Evolutionary conservation across 2,113 vertebrate genomes (phyloP).

Genomic region (Ahaetulla prasina): DNA sequence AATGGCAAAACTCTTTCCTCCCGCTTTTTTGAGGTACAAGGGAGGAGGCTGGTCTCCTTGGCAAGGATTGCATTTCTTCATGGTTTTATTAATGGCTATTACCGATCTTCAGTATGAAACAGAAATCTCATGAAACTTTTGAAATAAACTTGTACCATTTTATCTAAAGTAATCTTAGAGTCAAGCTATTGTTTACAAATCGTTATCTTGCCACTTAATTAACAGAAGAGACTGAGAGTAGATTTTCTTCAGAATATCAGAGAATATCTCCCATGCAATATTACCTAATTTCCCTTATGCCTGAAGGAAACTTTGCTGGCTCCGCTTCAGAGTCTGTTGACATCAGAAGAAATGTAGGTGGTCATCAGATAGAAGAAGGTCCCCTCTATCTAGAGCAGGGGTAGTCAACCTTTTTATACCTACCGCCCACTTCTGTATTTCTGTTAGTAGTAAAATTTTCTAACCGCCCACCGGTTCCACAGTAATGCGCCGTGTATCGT

Average conservation of each 20-base stretch:
- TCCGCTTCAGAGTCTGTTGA: not conserved
- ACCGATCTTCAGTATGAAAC: not conserved
- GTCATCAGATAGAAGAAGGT: not conserved
- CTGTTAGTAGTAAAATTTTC: no score
- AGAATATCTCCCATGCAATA: not conserved
- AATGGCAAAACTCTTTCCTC: not conserved
- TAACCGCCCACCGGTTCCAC: no score
- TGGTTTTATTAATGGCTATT: not conserved
- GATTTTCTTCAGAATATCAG: not conserved
- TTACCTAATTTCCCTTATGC: not conserved
- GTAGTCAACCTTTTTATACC: no score
- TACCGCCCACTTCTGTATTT: no score
- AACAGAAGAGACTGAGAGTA: not conserved
- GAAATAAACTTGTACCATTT: not conserved
- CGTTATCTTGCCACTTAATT: not conserved
- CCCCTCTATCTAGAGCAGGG: not conserved
- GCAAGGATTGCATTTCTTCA: not conserved
- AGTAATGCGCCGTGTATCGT: no score
- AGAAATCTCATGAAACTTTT: not conserved
- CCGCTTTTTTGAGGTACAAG: not conserved
- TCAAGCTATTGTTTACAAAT: not conserved
- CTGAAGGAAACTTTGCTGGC: not conserved
- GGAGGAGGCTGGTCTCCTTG: not conserved
- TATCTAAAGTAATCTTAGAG: not conserved
- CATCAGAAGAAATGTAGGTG: not conserved